Evolutionary conservation across 2,888 invertebrate species (phyloP).

Genomic region (Fissipunctia ypsillon): DNA sequence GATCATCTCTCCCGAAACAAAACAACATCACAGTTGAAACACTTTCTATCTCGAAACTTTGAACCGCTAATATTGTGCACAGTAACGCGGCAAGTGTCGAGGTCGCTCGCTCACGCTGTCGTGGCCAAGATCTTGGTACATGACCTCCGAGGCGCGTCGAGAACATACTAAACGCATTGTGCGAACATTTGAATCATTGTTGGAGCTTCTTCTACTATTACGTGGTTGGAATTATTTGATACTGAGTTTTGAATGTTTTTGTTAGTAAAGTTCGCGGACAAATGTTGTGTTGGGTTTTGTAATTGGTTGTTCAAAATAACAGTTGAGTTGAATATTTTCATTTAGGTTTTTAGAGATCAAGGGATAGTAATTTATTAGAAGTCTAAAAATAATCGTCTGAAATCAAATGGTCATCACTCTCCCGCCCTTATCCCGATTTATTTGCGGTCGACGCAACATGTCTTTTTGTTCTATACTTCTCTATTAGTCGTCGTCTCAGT

Average conservation of each 20-base stretch:
- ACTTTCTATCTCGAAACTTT: constrained; percentile 37
- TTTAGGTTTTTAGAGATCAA: background rate
- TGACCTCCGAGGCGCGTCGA: constrained; percentile 61
- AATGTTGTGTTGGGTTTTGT: background rate
- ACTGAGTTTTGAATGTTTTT: background rate
- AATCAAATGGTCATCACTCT: background rate
- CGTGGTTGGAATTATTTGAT: background rate
- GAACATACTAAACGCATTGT: constrained; percentile 63
- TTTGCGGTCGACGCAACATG: too few species aligned
- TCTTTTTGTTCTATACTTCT: too few species aligned
- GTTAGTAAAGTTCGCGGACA: background rate
- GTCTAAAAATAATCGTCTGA: background rate
- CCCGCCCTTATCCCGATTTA: too few species aligned
- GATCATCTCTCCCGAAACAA: background rate
- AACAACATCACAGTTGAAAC: background rate
- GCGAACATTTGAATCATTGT: constrained; percentile 41
- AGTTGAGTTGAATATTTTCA: background rate
- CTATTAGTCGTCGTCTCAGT: too few species aligned
- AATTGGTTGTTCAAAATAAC: background rate
- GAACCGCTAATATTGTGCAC: constrained; percentile 4
- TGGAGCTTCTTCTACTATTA: constrained; percentile 37
- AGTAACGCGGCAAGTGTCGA: constrained; percentile 40
- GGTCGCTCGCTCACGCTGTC: constrained; percentile 41
- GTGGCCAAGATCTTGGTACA: constrained; percentile 71
- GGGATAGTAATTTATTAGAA: background rate